A percentile compares a stretch with the other conserved stretches of the same genome.
Evolutionary conservation across 2,888 invertebrate species (phyloP).

Genomic region (Ashinkailepas kermadecensis): DNA sequence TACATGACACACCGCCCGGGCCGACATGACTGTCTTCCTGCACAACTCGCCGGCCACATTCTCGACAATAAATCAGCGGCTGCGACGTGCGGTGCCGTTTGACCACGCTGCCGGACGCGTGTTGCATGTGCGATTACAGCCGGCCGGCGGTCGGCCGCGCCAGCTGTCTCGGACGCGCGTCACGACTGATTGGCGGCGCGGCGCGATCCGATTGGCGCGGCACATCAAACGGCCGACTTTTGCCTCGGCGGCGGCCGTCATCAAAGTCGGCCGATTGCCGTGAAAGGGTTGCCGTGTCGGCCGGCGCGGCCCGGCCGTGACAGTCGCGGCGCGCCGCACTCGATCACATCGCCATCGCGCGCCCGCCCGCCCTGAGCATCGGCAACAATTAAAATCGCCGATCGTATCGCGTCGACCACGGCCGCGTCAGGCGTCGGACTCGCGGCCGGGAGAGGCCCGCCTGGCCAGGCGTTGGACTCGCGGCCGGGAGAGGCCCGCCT

Average conservation of each 20-base stretch:
- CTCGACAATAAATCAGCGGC: neutral
- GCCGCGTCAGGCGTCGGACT: neutral
- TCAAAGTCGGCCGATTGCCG: conserved; percentile 5
- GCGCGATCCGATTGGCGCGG: neutral
- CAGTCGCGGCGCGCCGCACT: neutral
- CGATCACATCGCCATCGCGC: neutral
- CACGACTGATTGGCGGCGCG: neutral
- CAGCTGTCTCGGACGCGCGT: neutral
- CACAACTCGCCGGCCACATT: neutral
- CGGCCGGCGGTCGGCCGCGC: neutral
- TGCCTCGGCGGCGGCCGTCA: neutral
- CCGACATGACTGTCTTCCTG: too few species aligned
- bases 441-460: neutral
- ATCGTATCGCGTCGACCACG: neutral
- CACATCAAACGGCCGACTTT: conserved; percentile 8
- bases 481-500: too few species aligned
- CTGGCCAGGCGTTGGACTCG: neutral
- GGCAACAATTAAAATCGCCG: conserved; percentile 1
- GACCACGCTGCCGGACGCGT: neutral
- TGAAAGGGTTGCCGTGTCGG: conserved; percentile 19
- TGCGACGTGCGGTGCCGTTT: neutral
- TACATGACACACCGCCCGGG: too few species aligned
- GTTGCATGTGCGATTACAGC: neutral
- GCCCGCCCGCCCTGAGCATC: neutral
- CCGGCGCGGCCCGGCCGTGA: neutral